Base-by-base conservation (phyloP, 1,140 invertebrate species). In the Neocloeon triangulifer region DNA sequence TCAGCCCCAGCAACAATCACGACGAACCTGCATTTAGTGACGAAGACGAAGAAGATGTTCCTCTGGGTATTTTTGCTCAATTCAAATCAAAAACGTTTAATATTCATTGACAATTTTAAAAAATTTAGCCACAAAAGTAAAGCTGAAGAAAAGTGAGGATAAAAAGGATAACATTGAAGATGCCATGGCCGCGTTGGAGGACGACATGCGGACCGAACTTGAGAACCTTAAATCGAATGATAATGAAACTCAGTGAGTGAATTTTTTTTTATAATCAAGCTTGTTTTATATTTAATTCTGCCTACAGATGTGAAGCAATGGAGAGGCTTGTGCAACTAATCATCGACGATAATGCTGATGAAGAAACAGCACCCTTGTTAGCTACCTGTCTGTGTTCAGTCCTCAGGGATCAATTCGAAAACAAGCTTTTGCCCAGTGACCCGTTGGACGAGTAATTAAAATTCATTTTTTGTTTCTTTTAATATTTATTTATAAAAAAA, bases 41-140 rank as follows among this genome's bases (percentile, higher is more conserved):
- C 43, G 71, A 77, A 40, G 73, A 77, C 37, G 81, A 84, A 17
- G 81, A 89, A 45, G 80, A 86, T 47, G 62, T 82, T 35, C 77
- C 76, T 20, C 48, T 80, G 19, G 70, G 73, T 32, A 70, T 71
- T n/a, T n/a, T n/a, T n/a, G n/a, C n/a, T n/a, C n/a, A n/a, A n/a
- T n/a, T n/a, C n/a, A n/a, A n/a, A n/a, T n/a, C n/a, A n/a, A n/a
- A n/a, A n/a, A n/a, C n/a, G n/a, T n/a, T n/a, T n/a, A n/a, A n/a
- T n/a, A n/a, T n/a, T n/a, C n/a, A n/a, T n/a, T n/a, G n/a, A n/a
- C n/a, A n/a, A n/a, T n/a, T n/a, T n/a, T n/a, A n/a, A n/a, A n/a
- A n/a, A n/a, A n/a, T n/a, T n/a, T n/a, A n/a, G n/a, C n/a, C n/a
- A n/a, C n/a, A n/a, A n/a, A n/a, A n/a, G n/a, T n/a, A n/a, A n/a